Percentiles rank a stretch among this genome's conserved stretches.
Evolutionary conservation across 2,797 vertebrate species (phyloP).

Genomic region (Parauchenoglanis punctatus): DNA sequence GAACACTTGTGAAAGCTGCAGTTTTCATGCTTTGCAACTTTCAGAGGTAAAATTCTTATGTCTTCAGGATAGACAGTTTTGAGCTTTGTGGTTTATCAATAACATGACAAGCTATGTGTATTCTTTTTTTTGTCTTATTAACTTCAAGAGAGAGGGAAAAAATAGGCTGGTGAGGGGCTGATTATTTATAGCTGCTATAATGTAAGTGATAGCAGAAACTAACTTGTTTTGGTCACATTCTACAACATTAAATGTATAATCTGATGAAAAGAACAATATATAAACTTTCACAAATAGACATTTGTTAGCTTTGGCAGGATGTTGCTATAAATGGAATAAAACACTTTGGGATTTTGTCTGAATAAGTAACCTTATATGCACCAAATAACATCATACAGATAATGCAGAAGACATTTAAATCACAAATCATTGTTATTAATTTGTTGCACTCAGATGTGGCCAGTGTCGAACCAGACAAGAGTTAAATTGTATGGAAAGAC

Average conservation of each 20-base stretch:
- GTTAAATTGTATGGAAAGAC: background rate
- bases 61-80: background rate
- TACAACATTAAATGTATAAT: background rate
- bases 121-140: background rate
- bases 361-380: background rate
- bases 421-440: background rate
- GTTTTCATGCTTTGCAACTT: background rate
- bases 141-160: background rate
- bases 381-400: background rate
- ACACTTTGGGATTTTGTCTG: background rate
- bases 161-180: background rate
- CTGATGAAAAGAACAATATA: background rate
- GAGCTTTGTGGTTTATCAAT: background rate
- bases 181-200: background rate
- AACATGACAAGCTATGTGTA: background rate
- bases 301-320: background rate
- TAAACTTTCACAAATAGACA: background rate
- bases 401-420: background rate
- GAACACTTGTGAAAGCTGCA: too few species aligned
- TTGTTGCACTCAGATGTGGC: background rate
- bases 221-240: background rate
- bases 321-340: background rate
- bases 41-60: background rate
- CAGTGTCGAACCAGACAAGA: background rate
- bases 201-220: background rate